Evolutionary conservation across 1,140 invertebrate species (phyloP).

Genomic region (Saccostrea echinata): DNA sequence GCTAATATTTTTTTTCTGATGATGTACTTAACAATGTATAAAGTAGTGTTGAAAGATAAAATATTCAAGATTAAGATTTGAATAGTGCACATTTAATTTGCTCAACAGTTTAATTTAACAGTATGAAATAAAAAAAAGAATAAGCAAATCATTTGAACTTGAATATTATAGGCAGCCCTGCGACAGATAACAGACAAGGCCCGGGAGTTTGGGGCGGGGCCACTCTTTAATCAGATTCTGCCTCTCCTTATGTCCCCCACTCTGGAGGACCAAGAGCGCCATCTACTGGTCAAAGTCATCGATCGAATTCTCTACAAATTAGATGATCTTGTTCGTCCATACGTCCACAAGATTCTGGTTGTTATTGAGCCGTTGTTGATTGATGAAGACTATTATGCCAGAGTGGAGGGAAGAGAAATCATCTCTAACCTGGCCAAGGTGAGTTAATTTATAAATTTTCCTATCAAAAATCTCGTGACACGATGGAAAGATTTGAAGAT

Average conservation of each 20-base stretch:
- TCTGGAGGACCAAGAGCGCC: slow-evolving; percentile 98
- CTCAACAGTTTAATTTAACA: too few relatives aligned
- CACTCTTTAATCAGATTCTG: slow-evolving; percentile 99
- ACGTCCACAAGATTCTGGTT: slow-evolving; percentile 99
- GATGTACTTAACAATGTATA: too few relatives aligned
- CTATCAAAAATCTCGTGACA: background rate
- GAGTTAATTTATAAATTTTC: slow-evolving; percentile 42
- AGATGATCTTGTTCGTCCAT: slow-evolving; percentile 98
- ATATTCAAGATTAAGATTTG: too few relatives aligned
- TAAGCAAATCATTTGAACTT: too few relatives aligned
- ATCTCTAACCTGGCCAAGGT: slow-evolving; percentile 99
- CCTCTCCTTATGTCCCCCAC: slow-evolving; percentile 99
- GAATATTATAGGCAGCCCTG: slow-evolving; percentile 85
- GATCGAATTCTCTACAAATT: slow-evolving; percentile 99
- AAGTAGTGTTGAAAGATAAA: too few relatives aligned
- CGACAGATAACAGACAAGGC: slow-evolving; percentile 99
- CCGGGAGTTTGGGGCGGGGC: slow-evolving; percentile 98
- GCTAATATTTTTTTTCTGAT: too few relatives aligned
- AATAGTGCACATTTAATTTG: too few relatives aligned
- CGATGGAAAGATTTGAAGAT: background rate
- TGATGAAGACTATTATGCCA: slow-evolving; percentile 99
- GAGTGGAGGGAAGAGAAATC: slow-evolving; percentile 99
- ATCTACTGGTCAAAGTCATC: slow-evolving; percentile 99
- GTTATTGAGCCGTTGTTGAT: slow-evolving; percentile 99
- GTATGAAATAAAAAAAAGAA: too few relatives aligned